Conservation (phyloP, 2,113 vertebrate genomes). For the Boleophthalmus pectinirostris region DNA sequence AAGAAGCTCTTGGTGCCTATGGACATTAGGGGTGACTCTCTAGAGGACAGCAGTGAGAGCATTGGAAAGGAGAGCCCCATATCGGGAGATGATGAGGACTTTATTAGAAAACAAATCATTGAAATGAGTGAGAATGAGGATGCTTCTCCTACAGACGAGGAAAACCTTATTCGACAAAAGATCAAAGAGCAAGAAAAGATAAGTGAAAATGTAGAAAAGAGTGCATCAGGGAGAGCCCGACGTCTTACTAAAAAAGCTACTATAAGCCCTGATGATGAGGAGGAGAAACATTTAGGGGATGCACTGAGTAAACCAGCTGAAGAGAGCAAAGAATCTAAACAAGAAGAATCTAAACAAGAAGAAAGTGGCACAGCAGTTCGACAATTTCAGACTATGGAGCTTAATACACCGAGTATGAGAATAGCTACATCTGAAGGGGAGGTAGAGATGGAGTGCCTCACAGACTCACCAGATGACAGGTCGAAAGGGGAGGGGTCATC, state of each 20-base stretch:
- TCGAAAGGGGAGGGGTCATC: slow-evolving; percentile 96
- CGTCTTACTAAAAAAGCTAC: slow-evolving; percentile 83
- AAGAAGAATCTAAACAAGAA: slow-evolving; percentile 57
- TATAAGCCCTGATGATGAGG: slow-evolving; percentile 86
- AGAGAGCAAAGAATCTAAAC: slow-evolving; percentile 76
- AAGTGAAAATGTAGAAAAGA: slow-evolving; percentile 75
- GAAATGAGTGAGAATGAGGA: slow-evolving; percentile 98
- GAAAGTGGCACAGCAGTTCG: slow-evolving; percentile 67
- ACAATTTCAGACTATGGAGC: slow-evolving; percentile 81
- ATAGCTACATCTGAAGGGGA: slow-evolving; percentile 82
- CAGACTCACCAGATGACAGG: slow-evolving; percentile 95
- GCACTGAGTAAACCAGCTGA: slow-evolving; percentile 84
- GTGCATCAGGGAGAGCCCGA: slow-evolving; percentile 76
- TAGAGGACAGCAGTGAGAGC: slow-evolving; percentile 96
- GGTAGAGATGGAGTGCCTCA: slow-evolving; percentile 92
- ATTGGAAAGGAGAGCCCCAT: slow-evolving; percentile 87
- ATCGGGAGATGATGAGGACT: slow-evolving; percentile 92
- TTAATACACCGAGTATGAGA: slow-evolving; percentile 83
- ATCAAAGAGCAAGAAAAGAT: slow-evolving; percentile 81
- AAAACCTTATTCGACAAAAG: slow-evolving; percentile 78
- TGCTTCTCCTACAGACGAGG: slow-evolving; percentile 90
- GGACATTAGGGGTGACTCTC: slow-evolving; percentile 82
- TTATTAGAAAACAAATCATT: slow-evolving; percentile 92
- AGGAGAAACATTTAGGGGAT: slow-evolving; percentile 73
- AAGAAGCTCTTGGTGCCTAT: slow-evolving; percentile 78